Conservation (phyloP, 1,140 invertebrate genomes). For the Ladona fulva region DNA sequence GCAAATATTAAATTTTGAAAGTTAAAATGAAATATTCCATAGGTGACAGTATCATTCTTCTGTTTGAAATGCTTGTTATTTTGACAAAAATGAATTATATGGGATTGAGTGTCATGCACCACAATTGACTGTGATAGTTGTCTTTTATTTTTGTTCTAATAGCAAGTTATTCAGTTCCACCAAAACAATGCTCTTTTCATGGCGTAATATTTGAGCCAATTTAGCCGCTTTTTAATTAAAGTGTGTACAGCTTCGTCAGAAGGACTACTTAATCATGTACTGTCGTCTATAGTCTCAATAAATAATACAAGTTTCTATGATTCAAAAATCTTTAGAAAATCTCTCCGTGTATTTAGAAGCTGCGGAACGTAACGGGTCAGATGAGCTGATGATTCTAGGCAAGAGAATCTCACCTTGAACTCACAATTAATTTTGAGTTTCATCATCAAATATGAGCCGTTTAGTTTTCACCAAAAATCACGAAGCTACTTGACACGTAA, state of each 20-base stretch:
- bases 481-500: too few species aligned
- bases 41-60: not conserved
- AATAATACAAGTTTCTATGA: not conserved
- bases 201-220: not conserved
- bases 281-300: not conserved
- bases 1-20: not conserved
- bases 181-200: not conserved
- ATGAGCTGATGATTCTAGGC: too few species aligned
- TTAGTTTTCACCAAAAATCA: too few species aligned
- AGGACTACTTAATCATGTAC: not conserved
- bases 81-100: constrained; percentile 6
- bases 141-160: not conserved
- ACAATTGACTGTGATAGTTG: not conserved
- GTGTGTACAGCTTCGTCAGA: not conserved
- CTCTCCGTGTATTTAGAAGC: too few species aligned
- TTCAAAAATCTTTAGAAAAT: too few species aligned
- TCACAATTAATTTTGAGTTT: too few species aligned
- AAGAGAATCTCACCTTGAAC: too few species aligned
- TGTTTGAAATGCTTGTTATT: constrained; percentile 10
- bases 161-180: not conserved
- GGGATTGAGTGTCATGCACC: not conserved
- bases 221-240: not conserved
- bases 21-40: not conserved
- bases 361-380: too few species aligned
- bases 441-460: too few species aligned